Conservation (phyloP, 2,888 invertebrate genomes). For the Parnassius mnemosyne region DNA sequence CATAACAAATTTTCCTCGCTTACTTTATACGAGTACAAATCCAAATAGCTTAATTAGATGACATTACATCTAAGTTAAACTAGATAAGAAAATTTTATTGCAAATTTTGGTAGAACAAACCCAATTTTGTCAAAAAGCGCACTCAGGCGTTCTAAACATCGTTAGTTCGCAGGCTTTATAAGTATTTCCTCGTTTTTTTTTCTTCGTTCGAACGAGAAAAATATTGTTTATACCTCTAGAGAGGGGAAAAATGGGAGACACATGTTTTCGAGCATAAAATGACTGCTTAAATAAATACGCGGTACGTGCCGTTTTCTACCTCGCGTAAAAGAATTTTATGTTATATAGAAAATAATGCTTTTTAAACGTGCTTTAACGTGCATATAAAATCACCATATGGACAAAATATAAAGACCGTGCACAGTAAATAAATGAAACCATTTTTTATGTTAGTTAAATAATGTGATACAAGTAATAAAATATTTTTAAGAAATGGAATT, state of each 20-base stretch:
- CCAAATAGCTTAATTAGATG: too few species aligned
- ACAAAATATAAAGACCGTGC: neutral
- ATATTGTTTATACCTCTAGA: slow-evolving; percentile 10
- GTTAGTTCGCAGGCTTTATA: slow-evolving; percentile 19
- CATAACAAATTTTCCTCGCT: too few species aligned
- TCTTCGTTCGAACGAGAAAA: slow-evolving; percentile 5
- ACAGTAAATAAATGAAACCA: too few species aligned
- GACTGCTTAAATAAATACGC: slow-evolving; percentile 5
- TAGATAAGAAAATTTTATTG: neutral
- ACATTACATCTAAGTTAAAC: neutral
- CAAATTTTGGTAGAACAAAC: neutral
- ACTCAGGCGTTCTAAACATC: slow-evolving; percentile 9
- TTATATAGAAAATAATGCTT: too few species aligned
- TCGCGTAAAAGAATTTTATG: neutral
- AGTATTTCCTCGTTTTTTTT: slow-evolving; percentile 13
- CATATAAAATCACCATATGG: too few species aligned
- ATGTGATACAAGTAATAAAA: too few species aligned
- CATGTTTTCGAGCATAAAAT: neutral
- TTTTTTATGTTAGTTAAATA: too few species aligned
- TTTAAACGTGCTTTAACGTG: too few species aligned
- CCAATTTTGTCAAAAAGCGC: slow-evolving; percentile 8
- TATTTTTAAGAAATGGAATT: too few species aligned
- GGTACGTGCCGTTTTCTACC: neutral
- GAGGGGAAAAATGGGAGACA: neutral
- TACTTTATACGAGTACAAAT: too few species aligned